Conservation (phyloP, 1,140 invertebrate species). For the Thaumetopoea pityocampa region DNA sequence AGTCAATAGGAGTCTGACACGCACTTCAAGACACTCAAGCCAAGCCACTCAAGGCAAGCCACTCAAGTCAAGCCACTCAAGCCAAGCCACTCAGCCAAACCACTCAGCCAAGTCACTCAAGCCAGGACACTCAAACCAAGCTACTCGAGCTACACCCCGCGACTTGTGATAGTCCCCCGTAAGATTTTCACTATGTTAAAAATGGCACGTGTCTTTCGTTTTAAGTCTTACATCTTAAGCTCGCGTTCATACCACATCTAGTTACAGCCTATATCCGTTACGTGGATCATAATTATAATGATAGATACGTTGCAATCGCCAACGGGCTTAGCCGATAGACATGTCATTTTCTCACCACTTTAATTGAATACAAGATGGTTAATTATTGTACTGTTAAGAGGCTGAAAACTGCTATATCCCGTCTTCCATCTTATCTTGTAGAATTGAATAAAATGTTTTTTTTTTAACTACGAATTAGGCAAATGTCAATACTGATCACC, state of each 20-base stretch:
- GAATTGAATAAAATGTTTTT: conserved; percentile 1
- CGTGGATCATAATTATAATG: conserved; percentile 42
- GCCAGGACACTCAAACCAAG: too few relatives aligned
- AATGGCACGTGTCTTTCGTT: too few relatives aligned
- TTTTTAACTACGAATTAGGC: conserved; percentile 7
- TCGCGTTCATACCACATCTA: conserved; percentile 8
- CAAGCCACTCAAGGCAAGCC: too few relatives aligned
- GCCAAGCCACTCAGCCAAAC: too few relatives aligned
- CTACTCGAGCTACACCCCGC: too few relatives aligned
- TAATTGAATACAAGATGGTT: conserved; percentile 49
- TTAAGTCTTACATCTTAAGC: not conserved
- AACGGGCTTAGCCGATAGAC: conserved; percentile 35
- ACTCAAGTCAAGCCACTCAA: too few relatives aligned
- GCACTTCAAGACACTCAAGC: too few relatives aligned
- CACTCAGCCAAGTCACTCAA: too few relatives aligned
- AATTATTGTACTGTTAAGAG: conserved; percentile 39
- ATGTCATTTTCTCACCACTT: conserved; percentile 57
- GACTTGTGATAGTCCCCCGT: too few relatives aligned
- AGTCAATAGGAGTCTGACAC: too few relatives aligned
- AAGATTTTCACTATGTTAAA: too few relatives aligned
- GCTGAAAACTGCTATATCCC: conserved; percentile 23
- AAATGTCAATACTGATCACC: conserved; percentile 1
- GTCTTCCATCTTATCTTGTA: conserved; percentile 8
- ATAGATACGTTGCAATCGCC: conserved; percentile 34
- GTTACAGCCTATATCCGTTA: conserved; percentile 15